Base-by-base conservation (phyloP, 2,797 vertebrate genomes). In the Xenops minutus region DNA sequence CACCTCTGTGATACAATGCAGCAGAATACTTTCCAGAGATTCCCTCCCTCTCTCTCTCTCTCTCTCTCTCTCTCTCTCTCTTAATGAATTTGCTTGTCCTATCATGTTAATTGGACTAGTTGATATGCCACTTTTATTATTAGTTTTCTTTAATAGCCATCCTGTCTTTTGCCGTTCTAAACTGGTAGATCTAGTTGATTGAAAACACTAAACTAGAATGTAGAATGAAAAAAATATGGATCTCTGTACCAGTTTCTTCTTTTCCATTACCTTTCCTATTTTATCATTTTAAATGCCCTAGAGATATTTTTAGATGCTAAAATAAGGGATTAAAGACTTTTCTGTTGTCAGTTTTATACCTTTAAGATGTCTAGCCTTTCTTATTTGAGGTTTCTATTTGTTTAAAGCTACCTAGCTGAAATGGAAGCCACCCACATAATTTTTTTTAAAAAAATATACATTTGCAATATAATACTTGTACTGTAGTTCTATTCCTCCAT, bases 361-460 rank as follows among this genome's bases (percentile, higher is more conserved):
- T 75, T 67, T 51, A 88, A 89, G 73, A 67, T 68, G 64, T 63
- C 62, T 88, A 78, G 19, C 39, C 27, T 71, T 74, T 81, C 49
- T 88, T 68, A 80, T n/a, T 81, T 74, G 69, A 89, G 89, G 36
- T 83, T 95, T 89, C 49, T 51, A 52, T 14, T 92, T 89, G 23
- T 77, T 96, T 88, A 93, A 92, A 93, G 49, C 55, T 66, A 87
- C 51, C 48, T 85, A 75, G 74, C 48, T 94, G 78, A 88, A 91
- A 82, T 67, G 61, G 69, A 96, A 91, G 79, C 82, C 88, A 86
- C 85, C 80, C 72, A 88, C 79, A 85, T 52, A 37, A 83, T 83
- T 92, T 91, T 94, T 73, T 77, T 36, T n/a, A 39, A 64, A 94
- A 94, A 94, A 89, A 88, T 9, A 94, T 59, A 20, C 76, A 90